A percentile compares a stretch with the other conserved stretches of the same genome.
These are phyloP conservation scores for Oasisia sp. DNA, from an alignment of 2,888 invertebrate genomes.

Conservation along the genomic window DNA sequence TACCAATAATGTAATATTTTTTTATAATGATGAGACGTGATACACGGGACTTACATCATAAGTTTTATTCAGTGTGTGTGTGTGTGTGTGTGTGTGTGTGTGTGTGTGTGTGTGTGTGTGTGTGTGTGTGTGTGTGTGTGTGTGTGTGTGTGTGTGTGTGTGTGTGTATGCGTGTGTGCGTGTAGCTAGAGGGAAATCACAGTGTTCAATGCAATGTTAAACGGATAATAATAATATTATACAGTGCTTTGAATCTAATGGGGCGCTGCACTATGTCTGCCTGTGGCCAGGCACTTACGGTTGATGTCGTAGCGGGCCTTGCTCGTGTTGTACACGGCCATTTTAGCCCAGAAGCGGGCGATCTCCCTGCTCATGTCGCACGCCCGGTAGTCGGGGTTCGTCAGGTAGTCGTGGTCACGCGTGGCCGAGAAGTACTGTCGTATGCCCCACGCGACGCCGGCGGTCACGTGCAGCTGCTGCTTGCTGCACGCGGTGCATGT, in stretches of 20 bases:
- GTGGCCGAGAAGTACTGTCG: slow-evolving; percentile 60
- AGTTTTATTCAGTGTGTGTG: too few species aligned
- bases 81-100: too few species aligned
- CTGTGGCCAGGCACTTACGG: slow-evolving; percentile 43
- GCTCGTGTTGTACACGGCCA: slow-evolving; percentile 44
- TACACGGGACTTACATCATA: too few species aligned
- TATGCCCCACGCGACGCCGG: slow-evolving; percentile 57
- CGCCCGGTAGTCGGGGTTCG: slow-evolving; percentile 44
- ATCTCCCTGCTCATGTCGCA: slow-evolving; percentile 54
- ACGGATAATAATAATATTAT: too few species aligned
- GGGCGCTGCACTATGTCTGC: not conserved
- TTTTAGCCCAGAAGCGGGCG: slow-evolving; percentile 57
- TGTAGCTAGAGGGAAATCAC: too few species aligned
- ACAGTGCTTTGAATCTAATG: not conserved
- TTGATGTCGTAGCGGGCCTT: slow-evolving; percentile 53
- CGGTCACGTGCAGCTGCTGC: slow-evolving; percentile 36
- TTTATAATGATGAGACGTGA: too few species aligned
- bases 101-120: too few species aligned
- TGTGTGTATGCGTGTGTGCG: too few species aligned
- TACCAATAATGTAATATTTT: too few species aligned
- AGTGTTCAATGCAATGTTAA: too few species aligned
- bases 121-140: too few species aligned
- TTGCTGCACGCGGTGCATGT: slow-evolving; percentile 28
- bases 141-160: too few species aligned
- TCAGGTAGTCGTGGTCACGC: slow-evolving; percentile 52